Conservation (phyloP, 2,888 invertebrate species). For the Polydrusus tereticollis region DNA sequence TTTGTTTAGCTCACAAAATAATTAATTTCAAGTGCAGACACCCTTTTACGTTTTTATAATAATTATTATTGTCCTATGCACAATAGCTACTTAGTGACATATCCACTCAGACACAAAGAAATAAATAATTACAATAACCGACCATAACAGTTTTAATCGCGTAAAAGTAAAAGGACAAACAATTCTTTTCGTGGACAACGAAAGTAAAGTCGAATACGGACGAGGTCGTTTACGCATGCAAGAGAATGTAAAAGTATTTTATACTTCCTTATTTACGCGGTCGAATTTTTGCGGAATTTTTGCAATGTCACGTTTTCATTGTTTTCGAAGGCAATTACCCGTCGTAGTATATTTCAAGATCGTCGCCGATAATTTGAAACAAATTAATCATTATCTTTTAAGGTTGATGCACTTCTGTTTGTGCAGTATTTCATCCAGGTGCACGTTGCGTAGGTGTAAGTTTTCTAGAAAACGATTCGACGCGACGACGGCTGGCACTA, state of each 20-base stretch:
- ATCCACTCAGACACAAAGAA: conserved; percentile 8
- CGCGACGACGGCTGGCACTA: no score
- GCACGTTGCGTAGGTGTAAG: no score
- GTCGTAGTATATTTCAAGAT: not conserved
- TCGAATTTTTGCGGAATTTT: conserved; percentile 31
- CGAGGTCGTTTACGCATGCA: conserved; percentile 40
- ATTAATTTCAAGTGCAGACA: no score
- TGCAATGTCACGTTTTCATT: conserved; percentile 37
- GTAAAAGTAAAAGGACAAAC: conserved; percentile 48
- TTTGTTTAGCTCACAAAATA: no score
- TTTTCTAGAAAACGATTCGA: no score
- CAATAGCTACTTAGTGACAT: not conserved
- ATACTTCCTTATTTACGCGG: conserved; percentile 25
- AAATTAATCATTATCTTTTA: not conserved
- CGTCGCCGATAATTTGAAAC: not conserved
- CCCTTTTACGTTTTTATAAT: not conserved
- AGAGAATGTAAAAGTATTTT: conserved; percentile 43
- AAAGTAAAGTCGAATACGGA: conserved; percentile 43
- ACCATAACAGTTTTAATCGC: conserved; percentile 15
- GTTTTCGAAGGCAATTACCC: conserved; percentile 24
- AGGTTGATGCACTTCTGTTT: not conserved
- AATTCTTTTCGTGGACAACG: conserved; percentile 41
- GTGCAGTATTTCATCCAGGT: not conserved
- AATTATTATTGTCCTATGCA: conserved; percentile 10
- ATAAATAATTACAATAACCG: conserved; percentile 21